These are phyloP conservation scores for Calyptommatus sinebrachiatus DNA, from an alignment of 2,113 vertebrate species.

Conservation along the genomic window DNA sequence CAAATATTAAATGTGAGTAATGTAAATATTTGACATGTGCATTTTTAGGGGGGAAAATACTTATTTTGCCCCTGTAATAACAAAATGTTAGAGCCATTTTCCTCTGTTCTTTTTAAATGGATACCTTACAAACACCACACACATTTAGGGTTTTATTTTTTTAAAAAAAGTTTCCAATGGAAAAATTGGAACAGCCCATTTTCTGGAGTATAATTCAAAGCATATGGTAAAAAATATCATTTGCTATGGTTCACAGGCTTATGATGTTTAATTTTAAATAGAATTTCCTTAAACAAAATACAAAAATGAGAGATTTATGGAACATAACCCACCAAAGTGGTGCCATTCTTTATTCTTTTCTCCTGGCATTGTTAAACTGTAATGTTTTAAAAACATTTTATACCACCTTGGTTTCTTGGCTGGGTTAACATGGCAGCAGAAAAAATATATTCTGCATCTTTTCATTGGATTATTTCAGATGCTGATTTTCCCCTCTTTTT, in stretches of 20 bases:
- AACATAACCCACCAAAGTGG: constrained; percentile 68
- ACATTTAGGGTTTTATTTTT: constrained; percentile 3
- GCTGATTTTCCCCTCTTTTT: neutral
- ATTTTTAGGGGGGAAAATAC: constrained; percentile 13
- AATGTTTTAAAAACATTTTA: constrained; percentile 64
- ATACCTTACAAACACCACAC: neutral
- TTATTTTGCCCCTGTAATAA: constrained; percentile 49
- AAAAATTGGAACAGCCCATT: constrained; percentile 55
- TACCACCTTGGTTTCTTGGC: constrained; percentile 64
- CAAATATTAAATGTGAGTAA: neutral
- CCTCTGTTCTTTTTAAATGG: constrained; percentile 38
- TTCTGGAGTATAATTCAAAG: constrained; percentile 72
- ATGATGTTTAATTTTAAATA: constrained; percentile 81
- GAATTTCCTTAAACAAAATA: constrained; percentile 81
- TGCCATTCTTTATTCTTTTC: constrained; percentile 57
- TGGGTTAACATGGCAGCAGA: constrained; percentile 20
- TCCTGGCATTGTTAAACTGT: constrained; percentile 69
- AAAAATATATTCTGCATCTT: constrained; percentile 16
- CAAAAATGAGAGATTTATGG: constrained; percentile 60
- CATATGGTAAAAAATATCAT: constrained; percentile 72
- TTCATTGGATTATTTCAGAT: neutral
- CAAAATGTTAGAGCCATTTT: constrained; percentile 45
- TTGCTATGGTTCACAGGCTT: constrained; percentile 76
- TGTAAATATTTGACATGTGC: no score
- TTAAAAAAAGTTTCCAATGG: constrained; percentile 37